A percentile compares a stretch with the other conserved stretches of the same genome.
phyloP scores from a whole-genome alignment of 2,113 vertebrate species.

The Entomyzon cyanotis region DNA sequence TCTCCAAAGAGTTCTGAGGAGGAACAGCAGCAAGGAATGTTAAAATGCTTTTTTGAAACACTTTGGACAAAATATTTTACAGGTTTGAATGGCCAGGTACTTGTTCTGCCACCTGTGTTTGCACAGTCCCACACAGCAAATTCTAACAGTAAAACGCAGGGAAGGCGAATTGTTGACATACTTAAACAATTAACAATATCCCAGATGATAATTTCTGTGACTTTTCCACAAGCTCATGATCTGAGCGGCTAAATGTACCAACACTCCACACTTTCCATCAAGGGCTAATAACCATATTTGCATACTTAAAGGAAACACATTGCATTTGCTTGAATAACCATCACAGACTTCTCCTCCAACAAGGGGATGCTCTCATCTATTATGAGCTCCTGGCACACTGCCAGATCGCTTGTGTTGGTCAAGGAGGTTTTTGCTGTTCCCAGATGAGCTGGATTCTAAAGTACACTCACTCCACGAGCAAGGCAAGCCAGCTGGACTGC shows the following conservation, averaged over 20 bases:
- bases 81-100: neutral
- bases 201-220: neutral
- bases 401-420: conserved; percentile 11
- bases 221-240: neutral
- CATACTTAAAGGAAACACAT: conserved; percentile 28
- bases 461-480: neutral
- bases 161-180: neutral
- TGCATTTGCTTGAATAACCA: conserved; percentile 25
- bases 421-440: conserved; percentile 33
- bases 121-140: neutral
- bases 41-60: neutral
- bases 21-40: neutral
- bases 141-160: neutral
- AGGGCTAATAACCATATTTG: conserved; percentile 30
- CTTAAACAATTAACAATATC: neutral
- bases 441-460: conserved; percentile 28
- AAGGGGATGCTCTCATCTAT: conserved; percentile 28
- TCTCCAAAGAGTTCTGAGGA: conserved; percentile 40
- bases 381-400: conserved; percentile 24
- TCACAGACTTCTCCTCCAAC: neutral
- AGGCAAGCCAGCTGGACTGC: conserved; percentile 18
- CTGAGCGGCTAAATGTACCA: neutral
- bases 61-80: neutral
- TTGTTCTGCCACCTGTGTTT: neutral
- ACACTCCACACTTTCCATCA: neutral